phyloP scores from a whole-genome alignment of 2,888 invertebrate species.

The Pherbina coryleti region DNA sequence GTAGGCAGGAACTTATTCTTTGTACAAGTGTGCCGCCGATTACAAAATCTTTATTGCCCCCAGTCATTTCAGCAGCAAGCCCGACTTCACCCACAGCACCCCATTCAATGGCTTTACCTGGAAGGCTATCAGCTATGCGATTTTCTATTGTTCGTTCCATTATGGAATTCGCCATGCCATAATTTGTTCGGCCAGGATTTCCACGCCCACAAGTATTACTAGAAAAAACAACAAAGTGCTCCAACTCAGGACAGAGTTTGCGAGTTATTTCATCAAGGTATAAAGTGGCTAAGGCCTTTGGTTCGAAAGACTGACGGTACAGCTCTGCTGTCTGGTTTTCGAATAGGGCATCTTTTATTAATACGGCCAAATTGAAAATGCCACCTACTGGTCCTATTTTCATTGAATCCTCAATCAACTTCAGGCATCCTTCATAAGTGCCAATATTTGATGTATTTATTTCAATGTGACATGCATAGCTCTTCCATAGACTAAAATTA shows the following conservation, averaged over 20 bases:
- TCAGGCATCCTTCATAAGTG: neutral
- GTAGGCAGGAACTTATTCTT: constrained; percentile 83
- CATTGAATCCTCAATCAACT: neutral
- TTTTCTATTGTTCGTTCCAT: constrained; percentile 89
- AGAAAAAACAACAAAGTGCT: constrained; percentile 91
- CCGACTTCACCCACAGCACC: constrained; percentile 93
- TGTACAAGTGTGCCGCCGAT: constrained; percentile 89
- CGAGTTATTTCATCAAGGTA: constrained; percentile 74
- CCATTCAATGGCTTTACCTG: constrained; percentile 91
- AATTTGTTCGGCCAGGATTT: constrained; percentile 80
- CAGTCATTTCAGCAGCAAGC: constrained; percentile 82
- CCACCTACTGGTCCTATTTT: neutral
- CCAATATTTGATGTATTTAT: constrained; percentile 82
- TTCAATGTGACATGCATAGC: constrained; percentile 77
- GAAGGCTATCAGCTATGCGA: constrained; percentile 77
- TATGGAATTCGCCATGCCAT: constrained; percentile 88
- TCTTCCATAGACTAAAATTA: constrained; percentile 75
- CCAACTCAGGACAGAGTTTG: constrained; percentile 72
- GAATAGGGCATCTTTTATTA: neutral
- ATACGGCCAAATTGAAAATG: constrained; percentile 1
- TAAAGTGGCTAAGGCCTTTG: constrained; percentile 86
- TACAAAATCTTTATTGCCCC: constrained; percentile 77
- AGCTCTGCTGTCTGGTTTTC: constrained; percentile 70
- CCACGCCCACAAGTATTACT: constrained; percentile 85
- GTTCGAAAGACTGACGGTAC: constrained; percentile 79